Evolutionary conservation across 2,113 vertebrate genomes (phyloP).

Genomic region (Solea senegalensis): DNA sequence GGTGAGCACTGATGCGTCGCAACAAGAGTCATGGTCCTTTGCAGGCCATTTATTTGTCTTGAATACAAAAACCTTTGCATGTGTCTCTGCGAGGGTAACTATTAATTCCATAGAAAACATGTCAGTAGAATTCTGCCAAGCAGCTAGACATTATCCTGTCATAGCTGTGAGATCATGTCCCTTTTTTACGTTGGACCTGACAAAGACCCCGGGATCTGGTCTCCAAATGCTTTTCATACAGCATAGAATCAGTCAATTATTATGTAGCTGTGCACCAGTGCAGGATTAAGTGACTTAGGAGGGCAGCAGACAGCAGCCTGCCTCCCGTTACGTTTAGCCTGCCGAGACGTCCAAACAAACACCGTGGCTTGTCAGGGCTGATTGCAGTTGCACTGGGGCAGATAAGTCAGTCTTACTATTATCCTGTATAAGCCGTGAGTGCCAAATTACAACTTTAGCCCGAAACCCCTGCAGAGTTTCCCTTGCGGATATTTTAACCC

Average conservation of each 20-base stretch:
- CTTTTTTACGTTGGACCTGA: conserved; percentile 32
- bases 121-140: conserved; percentile 9
- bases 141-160: conserved; percentile 22
- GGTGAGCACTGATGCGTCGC: conserved; percentile 2
- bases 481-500: conserved; percentile 59
- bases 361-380: conserved; percentile 62
- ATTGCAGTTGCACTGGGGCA: conserved; percentile 66
- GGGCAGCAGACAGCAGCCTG: conserved; percentile 44
- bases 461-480: conserved; percentile 65
- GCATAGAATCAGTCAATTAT: conserved; percentile 72
- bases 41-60: conserved; percentile 30
- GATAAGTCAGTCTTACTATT: conserved; percentile 77
- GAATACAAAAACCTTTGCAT: conserved; percentile 23
- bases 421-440: conserved; percentile 71
- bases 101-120: conserved; percentile 19
- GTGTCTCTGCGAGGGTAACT: conserved; percentile 11
- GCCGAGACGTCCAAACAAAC: conserved; percentile 59
- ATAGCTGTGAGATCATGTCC: neutral
- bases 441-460: conserved; percentile 75
- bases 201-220: conserved; percentile 38
- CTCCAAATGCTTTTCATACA: conserved; percentile 60
- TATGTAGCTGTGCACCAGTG: conserved; percentile 46
- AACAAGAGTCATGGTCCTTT: conserved; percentile 29
- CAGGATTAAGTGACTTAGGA: conserved; percentile 72
- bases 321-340: conserved; percentile 34